Percentiles rank a stretch among this genome's conserved stretches.
These are phyloP conservation scores for Trematomus loennbergii DNA, from an alignment of 2,113 vertebrate genomes.

Conservation along the genomic window DNA sequence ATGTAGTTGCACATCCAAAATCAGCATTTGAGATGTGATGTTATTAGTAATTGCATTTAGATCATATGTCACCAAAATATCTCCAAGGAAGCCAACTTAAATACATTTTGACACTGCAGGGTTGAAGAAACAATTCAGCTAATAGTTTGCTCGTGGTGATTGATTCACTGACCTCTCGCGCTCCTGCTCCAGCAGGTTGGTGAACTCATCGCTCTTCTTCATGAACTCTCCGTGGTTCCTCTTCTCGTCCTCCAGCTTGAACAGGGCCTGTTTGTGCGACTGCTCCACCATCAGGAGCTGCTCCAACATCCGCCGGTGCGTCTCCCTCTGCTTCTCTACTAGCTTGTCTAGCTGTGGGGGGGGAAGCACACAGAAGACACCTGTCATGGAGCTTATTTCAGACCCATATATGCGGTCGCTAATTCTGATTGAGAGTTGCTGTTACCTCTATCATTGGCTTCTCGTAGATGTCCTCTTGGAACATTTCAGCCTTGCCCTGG, in stretches of 20 bases:
- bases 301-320: conserved; percentile 91
- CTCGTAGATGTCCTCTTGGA: conserved; percentile 94
- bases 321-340: conserved; percentile 93
- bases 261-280: conserved; percentile 90
- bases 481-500: conserved; percentile 86
- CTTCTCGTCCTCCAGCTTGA: conserved; percentile 93
- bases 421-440: background rate
- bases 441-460: conserved; percentile 95
- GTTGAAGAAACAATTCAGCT: background rate
- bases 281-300: conserved; percentile 95
- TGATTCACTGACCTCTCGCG: conserved; percentile 89
- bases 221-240: conserved; percentile 93
- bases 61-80: background rate
- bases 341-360: conserved; percentile 91
- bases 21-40: background rate
- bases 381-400: background rate
- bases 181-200: conserved; percentile 94
- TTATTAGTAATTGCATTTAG: conserved; percentile 1
- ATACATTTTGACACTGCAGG: background rate
- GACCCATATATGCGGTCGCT: too few relatives aligned
- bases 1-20: background rate
- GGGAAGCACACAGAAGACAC: background rate
- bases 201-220: conserved; percentile 95
- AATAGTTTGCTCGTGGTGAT: background rate
- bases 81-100: background rate